Percentiles rank a stretch among this genome's conserved stretches.
Evolutionary conservation across 2,888 invertebrate species (phyloP).

Genomic region (Sinodicranocentrus sp.): DNA sequence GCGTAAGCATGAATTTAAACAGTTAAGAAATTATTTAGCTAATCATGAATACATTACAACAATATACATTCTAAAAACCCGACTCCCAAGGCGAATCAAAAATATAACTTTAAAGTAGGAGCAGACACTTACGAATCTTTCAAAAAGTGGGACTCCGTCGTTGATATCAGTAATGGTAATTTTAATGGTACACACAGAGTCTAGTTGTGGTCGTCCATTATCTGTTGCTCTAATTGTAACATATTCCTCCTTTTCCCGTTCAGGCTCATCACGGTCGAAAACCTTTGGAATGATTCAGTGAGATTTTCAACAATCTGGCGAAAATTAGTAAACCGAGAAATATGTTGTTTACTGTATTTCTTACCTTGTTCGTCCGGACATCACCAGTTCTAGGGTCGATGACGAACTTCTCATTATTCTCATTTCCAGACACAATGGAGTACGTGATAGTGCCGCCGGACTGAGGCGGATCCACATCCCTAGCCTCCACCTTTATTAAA

Average conservation of each 20-base stretch:
- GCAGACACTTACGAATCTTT: slow-evolving; percentile 59
- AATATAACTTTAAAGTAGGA: not conserved
- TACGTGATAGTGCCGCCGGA: slow-evolving; percentile 89
- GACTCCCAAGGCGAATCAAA: not conserved
- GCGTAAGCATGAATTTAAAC: slow-evolving; percentile 49
- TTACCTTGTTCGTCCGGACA: slow-evolving; percentile 86
- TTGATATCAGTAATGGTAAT: slow-evolving; percentile 90
- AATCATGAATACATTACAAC: slow-evolving; percentile 21
- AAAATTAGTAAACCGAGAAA: too few relatives aligned
- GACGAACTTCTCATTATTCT: slow-evolving; percentile 84
- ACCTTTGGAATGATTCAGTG: too few relatives aligned
- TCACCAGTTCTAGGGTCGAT: slow-evolving; percentile 88
- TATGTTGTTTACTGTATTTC: not conserved
- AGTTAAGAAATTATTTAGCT: slow-evolving; percentile 11
- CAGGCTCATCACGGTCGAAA: slow-evolving; percentile 94
- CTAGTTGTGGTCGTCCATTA: slow-evolving; percentile 92
- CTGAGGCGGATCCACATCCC: slow-evolving; percentile 86
- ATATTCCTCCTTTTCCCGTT: slow-evolving; percentile 87
- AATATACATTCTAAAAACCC: not conserved
- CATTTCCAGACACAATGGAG: slow-evolving; percentile 88
- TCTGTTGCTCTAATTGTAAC: slow-evolving; percentile 95
- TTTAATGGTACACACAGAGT: slow-evolving; percentile 96
- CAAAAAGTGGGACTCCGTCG: slow-evolving; percentile 80
- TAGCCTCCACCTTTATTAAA: slow-evolving; percentile 83
- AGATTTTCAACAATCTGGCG: too few relatives aligned